phyloP scores from a whole-genome alignment of 2,888 invertebrate species.

The Agrotis segetum region DNA sequence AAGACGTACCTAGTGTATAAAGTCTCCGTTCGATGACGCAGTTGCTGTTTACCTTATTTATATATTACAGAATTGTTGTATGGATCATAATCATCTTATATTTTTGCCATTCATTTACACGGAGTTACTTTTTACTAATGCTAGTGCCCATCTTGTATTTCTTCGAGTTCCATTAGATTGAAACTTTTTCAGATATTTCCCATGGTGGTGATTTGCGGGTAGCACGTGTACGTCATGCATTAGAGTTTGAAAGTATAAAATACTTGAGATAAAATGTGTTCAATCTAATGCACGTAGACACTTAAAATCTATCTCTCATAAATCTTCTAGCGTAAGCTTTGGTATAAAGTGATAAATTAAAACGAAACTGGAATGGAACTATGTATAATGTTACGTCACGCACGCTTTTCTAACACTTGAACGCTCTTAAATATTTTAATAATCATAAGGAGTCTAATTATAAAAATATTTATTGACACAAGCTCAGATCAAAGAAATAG shows the following conservation, averaged over 20 bases:
- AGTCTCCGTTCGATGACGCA: no score
- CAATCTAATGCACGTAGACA: background rate
- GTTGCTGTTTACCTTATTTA: no score
- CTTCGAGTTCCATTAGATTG: background rate
- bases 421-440: no score
- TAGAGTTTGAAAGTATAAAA: slow-evolving; percentile 18
- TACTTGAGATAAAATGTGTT: slow-evolving; percentile 20
- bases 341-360: no score
- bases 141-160: background rate
- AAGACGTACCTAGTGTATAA: no score
- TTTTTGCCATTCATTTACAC: slow-evolving; percentile 10
- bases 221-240: background rate
- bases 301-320: background rate
- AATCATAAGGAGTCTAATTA: no score
- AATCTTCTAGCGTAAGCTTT: background rate
- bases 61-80: no score
- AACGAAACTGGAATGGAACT: no score
- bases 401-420: no score
- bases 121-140: slow-evolving; percentile 22
- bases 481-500: no score
- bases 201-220: slow-evolving; percentile 37
- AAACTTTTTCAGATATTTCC: slow-evolving; percentile 48
- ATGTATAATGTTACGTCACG: no score
- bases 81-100: background rate
- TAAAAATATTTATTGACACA: no score